Base-by-base conservation (phyloP, 1,140 invertebrate species). In the Euschistus heros region DNA sequence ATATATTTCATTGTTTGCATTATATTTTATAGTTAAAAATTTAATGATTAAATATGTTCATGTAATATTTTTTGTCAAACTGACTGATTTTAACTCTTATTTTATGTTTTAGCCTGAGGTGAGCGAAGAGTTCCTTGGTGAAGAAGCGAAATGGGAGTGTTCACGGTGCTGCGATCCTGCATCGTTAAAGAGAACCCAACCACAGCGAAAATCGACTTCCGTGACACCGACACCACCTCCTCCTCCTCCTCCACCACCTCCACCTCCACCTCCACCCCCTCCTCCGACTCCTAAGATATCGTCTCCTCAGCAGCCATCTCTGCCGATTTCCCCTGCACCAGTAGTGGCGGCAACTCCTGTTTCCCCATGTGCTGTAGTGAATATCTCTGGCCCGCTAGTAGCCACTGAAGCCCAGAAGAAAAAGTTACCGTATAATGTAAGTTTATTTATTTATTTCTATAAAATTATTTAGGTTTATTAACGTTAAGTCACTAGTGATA, bases 81-180 rank as follows among this genome's bases (percentile, higher is more conserved):
- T n/a, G n/a, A n/a, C n/a, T n/a, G n/a, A n/a, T n/a, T n/a, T n/a
- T n/a, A n/a, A n/a, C n/a, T n/a, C n/a, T n/a, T 37, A 57, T 66
- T 63, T 68, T 62, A 61, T 69, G 27, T 65, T 73, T 44, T 57
- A 80, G 77, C 78, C 77, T 68, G 72, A 74, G 62, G 76, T 80
- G 69, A 70, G 71, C 60, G 77, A 76, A 68, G 75, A 76, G 47
- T 77, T 77, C 64, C 72, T 75, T 63, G 70, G 73, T 69, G 70
- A 72, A 18, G 78, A 79, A 55, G 72, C 74, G 55, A 74, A 75
- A 66, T 86, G 84, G 84, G 80, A 81, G 68, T 86, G 85, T 71
- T 82, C 80, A 68, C 78, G 80, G 72, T 85, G 81, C 71, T 68
- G 75, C 44, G 79, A 81, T 69, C 75, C 78, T 64, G 73, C 76